Conservation (phyloP, 1,140 invertebrate genomes). For the Tetramorium alpestre region DNA sequence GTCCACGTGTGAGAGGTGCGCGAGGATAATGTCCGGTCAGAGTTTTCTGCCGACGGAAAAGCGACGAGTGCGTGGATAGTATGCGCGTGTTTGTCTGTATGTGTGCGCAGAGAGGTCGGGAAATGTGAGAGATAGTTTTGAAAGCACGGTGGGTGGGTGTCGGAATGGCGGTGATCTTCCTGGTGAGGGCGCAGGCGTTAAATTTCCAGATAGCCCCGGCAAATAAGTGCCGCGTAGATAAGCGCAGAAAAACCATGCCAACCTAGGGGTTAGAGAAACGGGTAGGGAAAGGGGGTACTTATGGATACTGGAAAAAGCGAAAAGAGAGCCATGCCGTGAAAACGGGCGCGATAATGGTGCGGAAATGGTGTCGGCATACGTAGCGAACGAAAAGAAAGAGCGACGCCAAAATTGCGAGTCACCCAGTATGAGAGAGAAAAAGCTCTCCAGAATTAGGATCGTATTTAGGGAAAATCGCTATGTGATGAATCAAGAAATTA, state of each 20-base stretch:
- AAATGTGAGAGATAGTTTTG: constrained; percentile 28
- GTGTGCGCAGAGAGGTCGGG: neutral
- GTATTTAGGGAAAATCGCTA: neutral
- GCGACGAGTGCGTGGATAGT: constrained; percentile 1
- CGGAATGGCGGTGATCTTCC: constrained; percentile 57
- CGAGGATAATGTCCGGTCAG: constrained; percentile 13
- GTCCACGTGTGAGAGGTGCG: neutral
- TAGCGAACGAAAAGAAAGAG: constrained; percentile 16
- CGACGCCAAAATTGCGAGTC: constrained; percentile 31
- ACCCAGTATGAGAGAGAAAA: neutral
- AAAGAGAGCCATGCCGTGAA: constrained; percentile 13
- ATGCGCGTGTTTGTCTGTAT: neutral
- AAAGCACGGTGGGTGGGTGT: constrained; percentile 26
- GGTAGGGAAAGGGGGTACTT: neutral
- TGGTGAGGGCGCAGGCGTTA: constrained; percentile 39
- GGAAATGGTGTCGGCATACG: constrained; percentile 28
- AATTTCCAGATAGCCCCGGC: constrained; percentile 62
- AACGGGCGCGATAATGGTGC: constrained; percentile 41
- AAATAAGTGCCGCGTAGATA: constrained; percentile 65
- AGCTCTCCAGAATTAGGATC: neutral
- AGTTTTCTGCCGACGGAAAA: constrained; percentile 26
- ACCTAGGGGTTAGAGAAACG: constrained; percentile 26
- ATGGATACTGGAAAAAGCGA: constrained; percentile 19
- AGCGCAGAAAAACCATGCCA: constrained; percentile 50
- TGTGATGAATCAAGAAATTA: neutral